Base-by-base conservation (phyloP, 1,140 invertebrate species). In the Tribolium madens region DNA sequence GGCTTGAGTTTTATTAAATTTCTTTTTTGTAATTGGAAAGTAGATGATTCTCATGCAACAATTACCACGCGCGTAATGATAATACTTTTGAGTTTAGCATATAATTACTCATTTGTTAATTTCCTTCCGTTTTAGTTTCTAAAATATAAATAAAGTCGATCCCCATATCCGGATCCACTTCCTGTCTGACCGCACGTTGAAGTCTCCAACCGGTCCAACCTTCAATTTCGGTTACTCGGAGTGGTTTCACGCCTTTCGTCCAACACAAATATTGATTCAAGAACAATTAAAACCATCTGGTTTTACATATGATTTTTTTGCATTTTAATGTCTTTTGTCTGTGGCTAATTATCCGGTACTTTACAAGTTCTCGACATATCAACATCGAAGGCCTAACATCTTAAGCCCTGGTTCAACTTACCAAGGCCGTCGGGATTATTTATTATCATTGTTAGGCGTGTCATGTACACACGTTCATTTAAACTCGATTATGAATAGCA, bases 21-120 rank as follows among this genome's bases (percentile, higher is more conserved):
- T 64, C 57, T 64, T 64, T 64, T 64, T 64, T 64, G 57, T 64
- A 64, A 64, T 64, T 64, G 57, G 57, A 64, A 64, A 64, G 57
- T 64, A 64, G 57, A 64, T 18, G 57, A 64, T 64, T 64, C 57
- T 64, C 57, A 64, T 64, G 57, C 57, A 64, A 64, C 57, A 64
- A 64, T 64, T 64, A 64, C 57, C 57, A 33, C 57, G 57, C 57
- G 57, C 21, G 57, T 64, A 64, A 64, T 57, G 52, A 57, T 64
- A 64, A 64, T 64, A 64, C 57, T 64, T 33, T 12, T 12, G 13
- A 18, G 12, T n/a, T 26, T 33, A 26, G 12, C 26, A 18, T 64
- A 13, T 64, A 15, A 64, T 64, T 64, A 64, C 9, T 15, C 21
- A 64, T 64, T 64, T 31, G 57, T 12, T 33, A 64, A 64, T 33